Conservation (phyloP, 2,797 vertebrate genomes). For the Liparis tanakae region DNA sequence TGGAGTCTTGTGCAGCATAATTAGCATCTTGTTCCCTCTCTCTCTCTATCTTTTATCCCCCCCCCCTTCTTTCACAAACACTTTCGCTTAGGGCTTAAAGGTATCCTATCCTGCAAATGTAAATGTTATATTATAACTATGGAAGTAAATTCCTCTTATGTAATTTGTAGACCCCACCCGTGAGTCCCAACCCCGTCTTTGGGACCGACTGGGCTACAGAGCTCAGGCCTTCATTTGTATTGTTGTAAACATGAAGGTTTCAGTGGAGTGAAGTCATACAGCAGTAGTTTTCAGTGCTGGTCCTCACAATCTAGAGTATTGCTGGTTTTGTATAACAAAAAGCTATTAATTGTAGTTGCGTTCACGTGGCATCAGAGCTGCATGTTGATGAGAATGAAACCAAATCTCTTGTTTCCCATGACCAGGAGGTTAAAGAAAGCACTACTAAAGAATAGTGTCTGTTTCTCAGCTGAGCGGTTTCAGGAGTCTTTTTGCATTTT, state of each 20-base stretch:
- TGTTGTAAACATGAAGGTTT: conserved; percentile 1
- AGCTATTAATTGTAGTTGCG: conserved; percentile 27
- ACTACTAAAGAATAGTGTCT: not conserved
- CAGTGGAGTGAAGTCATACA: not conserved
- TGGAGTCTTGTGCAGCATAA: not conserved
- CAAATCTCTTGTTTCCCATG: conserved; percentile 29
- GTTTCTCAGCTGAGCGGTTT: conserved; percentile 28
- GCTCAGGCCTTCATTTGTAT: not conserved
- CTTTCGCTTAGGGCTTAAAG: too few relatives aligned
- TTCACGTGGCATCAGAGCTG: conserved; percentile 17
- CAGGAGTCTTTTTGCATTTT: conserved; percentile 16
- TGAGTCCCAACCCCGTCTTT: not conserved
- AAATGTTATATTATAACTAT: too few relatives aligned
- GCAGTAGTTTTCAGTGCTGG: not conserved
- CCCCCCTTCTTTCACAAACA: too few relatives aligned
- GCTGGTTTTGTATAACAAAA: conserved; percentile 17
- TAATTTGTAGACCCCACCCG: too few relatives aligned
- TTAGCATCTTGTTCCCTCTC: not conserved
- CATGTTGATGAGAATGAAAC: conserved; percentile 33
- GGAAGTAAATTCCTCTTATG: too few relatives aligned
- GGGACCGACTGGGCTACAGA: not conserved
- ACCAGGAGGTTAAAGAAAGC: conserved; percentile 17
- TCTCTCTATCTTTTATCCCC: too few relatives aligned
- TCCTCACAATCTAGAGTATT: not conserved
- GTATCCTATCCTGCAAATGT: too few relatives aligned